phyloP scores from a whole-genome alignment of 2,888 invertebrate species.

The Linnaemya tessellans region DNA sequence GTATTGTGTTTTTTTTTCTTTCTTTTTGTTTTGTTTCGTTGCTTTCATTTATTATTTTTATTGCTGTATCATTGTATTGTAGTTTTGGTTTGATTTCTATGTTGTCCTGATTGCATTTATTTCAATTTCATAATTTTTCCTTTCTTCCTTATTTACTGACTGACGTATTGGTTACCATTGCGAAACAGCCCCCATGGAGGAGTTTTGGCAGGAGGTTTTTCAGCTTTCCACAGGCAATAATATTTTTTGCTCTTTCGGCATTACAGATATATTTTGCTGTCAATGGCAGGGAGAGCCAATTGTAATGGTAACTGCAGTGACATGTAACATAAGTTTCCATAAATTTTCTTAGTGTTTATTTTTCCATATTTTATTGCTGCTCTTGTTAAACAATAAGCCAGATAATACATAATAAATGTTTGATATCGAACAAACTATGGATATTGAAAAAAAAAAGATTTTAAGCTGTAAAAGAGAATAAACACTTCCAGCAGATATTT shows the following conservation, averaged over 20 bases:
- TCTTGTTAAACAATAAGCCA: conserved; percentile 48
- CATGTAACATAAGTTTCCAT: conserved; percentile 60
- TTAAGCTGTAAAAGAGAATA: neutral
- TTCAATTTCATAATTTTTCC: conserved; percentile 55
- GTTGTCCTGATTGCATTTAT: conserved; percentile 64
- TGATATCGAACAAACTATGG: neutral
- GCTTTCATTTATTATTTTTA: conserved; percentile 47
- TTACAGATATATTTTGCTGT: conserved; percentile 53
- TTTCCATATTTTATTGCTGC: conserved; percentile 19
- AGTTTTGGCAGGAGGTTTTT: conserved; percentile 17
- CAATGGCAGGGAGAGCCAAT: conserved; percentile 60
- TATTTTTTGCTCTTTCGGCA: conserved; percentile 17
- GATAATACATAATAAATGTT: conserved; percentile 56
- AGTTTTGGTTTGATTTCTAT: conserved; percentile 55
- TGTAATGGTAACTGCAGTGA: conserved; percentile 53
- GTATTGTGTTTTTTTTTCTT: conserved; percentile 12
- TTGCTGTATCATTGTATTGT: conserved; percentile 44
- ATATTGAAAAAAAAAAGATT: neutral
- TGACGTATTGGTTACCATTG: neutral
- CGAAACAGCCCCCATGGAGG: neutral
- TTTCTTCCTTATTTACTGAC: neutral
- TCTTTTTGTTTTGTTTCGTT: neutral
- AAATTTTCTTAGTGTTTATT: conserved; percentile 9
- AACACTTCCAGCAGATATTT: conserved; percentile 12
- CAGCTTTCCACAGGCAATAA: conserved; percentile 18